Percentiles rank a stretch among this genome's conserved stretches.
Evolutionary conservation across 37 sponge, comb jelly and placozoan genomes (phyloP).

Genomic region (Haliclona indistincta): DNA sequence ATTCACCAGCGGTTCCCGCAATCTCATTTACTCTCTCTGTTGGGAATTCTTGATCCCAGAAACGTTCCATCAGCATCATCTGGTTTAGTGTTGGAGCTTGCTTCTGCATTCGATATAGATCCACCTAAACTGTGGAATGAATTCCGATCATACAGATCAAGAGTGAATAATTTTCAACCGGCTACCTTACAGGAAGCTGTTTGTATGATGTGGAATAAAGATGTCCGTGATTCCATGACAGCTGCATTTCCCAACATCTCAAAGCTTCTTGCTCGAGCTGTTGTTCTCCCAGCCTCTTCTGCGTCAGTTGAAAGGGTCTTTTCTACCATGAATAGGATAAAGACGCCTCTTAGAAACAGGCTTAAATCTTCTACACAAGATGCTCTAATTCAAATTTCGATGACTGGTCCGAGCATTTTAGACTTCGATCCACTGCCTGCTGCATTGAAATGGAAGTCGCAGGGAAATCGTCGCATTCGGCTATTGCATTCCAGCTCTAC

Average conservation of each 20-base stretch:
- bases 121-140: slow-evolving; percentile 4
- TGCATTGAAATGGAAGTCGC: not conserved
- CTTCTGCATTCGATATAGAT: not conserved
- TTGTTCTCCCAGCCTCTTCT: slow-evolving; percentile 15
- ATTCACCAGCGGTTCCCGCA: slow-evolving; percentile 19
- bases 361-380: slow-evolving; percentile 1
- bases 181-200: not conserved
- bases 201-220: not conserved
- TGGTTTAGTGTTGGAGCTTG: not conserved
- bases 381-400: slow-evolving; percentile 1
- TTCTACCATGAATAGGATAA: slow-evolving; percentile 18
- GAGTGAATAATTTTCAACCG: not conserved
- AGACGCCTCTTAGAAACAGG: slow-evolving; percentile 4
- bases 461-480: too few species aligned
- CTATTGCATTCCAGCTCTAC: too few species aligned
- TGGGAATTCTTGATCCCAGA: not conserved
- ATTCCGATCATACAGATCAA: not conserved
- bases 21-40: not conserved
- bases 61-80: slow-evolving; percentile 1
- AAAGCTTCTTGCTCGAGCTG: not conserved
- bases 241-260: not conserved
- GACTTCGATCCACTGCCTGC: not conserved
- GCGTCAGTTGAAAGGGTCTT: slow-evolving; percentile 15
- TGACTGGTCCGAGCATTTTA: not conserved
- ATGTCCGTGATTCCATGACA: not conserved